A percentile compares a stretch with the other conserved stretches of the same genome.
Conservation (phyloP, 2,888 invertebrate species). For the Amphipoea lucens region DNA sequence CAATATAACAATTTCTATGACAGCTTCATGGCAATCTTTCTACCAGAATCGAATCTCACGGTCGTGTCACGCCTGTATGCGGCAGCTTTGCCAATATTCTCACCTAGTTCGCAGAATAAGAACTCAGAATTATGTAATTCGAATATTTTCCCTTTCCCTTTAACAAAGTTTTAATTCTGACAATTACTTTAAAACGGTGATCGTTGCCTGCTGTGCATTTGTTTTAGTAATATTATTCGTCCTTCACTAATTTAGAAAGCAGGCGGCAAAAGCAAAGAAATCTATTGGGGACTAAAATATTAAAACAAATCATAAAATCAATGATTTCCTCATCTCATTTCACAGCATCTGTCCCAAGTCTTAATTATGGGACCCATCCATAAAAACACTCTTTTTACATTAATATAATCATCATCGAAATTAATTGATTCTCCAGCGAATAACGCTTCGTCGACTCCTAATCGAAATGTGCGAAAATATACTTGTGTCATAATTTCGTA, state of each 20-base stretch:
- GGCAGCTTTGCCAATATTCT: not conserved
- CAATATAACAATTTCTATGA: too few species aligned
- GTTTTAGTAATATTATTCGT: too few species aligned
- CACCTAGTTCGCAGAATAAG: not conserved
- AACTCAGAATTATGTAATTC: not conserved
- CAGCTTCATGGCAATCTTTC: too few species aligned
- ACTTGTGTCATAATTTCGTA: slow-evolving; percentile 43
- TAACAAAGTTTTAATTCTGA: not conserved
- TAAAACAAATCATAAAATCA: not conserved
- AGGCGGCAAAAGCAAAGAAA: too few species aligned
- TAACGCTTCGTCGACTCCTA: slow-evolving; percentile 26
- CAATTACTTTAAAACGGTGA: too few species aligned
- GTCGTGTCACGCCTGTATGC: too few species aligned
- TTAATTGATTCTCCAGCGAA: slow-evolving; percentile 49
- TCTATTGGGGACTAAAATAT: too few species aligned
- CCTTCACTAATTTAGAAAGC: too few species aligned
- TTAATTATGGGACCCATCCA: slow-evolving; percentile 9
- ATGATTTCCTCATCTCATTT: not conserved
- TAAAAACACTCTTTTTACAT: slow-evolving; percentile 22
- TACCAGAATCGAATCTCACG: too few species aligned
- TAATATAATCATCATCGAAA: slow-evolving; percentile 37
- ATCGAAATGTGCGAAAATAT: slow-evolving; percentile 51
- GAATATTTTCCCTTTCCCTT: not conserved
- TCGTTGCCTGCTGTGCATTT: too few species aligned
- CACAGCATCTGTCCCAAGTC: not conserved